Evolutionary conservation across 2,888 invertebrate genomes (phyloP).

Genomic region (Heliconius ismenius): DNA sequence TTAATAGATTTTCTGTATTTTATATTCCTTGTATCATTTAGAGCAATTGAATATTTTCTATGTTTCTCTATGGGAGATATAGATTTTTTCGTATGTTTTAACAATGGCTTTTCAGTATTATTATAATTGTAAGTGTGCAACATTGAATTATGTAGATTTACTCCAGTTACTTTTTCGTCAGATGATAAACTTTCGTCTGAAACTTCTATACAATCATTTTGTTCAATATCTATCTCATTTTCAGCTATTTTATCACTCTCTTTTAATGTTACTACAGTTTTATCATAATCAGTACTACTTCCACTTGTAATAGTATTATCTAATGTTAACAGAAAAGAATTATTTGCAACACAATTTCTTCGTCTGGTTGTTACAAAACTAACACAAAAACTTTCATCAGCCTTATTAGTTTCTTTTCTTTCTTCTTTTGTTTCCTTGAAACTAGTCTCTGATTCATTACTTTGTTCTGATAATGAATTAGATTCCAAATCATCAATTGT

Average conservation of each 20-base stretch:
- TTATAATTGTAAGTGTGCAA: conserved; percentile 1
- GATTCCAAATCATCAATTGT: not conserved
- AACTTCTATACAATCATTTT: not conserved
- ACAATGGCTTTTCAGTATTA: not conserved
- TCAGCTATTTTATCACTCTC: conserved; percentile 33
- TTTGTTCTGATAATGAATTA: not conserved
- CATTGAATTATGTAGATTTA: not conserved
- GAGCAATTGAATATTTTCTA: conserved; percentile 2
- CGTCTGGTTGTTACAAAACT: conserved; percentile 74
- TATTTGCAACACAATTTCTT: conserved; percentile 58
- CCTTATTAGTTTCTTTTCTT: conserved; percentile 35
- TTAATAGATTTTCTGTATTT: conserved; percentile 41
- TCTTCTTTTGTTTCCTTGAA: conserved; percentile 39
- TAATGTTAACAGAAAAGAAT: conserved; percentile 57
- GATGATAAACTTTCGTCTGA: not conserved
- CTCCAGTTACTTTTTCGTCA: conserved; percentile 1
- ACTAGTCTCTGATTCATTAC: not conserved
- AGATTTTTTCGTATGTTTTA: not conserved
- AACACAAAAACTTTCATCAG: conserved; percentile 53
- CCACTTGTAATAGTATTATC: conserved; percentile 55
- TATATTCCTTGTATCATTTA: not conserved
- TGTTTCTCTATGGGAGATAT: not conserved
- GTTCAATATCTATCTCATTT: conserved; percentile 26
- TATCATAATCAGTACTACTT: conserved; percentile 58
- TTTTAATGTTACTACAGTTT: conserved; percentile 56